These are phyloP conservation scores for Bubo blakistoni DNA, from an alignment of 2,113 vertebrate species.

Conservation along the genomic window DNA sequence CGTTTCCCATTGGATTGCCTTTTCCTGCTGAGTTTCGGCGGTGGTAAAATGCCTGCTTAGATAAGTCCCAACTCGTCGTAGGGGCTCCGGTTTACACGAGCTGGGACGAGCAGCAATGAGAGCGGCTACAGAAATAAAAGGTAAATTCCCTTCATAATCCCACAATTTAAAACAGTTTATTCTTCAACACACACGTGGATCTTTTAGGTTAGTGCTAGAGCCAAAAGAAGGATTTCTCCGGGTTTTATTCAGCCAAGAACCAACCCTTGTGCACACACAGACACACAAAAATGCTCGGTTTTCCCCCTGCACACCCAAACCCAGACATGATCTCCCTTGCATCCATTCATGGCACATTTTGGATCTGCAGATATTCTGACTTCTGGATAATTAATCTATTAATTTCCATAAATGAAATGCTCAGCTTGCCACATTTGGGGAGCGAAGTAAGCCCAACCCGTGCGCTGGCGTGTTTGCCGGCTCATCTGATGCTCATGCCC, in stretches of 20 bases:
- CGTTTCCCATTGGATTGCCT: fast-evolving
- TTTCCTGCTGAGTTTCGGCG: not conserved
- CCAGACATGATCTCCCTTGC: not conserved
- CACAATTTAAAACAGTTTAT: not conserved
- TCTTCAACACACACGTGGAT: not conserved
- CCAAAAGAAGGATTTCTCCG: not conserved
- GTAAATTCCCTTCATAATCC: slow-evolving; percentile 16
- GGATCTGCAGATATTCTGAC: not conserved
- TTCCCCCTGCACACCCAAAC: not conserved
- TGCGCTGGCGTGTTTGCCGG: not conserved
- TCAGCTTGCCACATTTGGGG: not conserved
- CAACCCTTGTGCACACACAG: not conserved
- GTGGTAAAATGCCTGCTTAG: not conserved
- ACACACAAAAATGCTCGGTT: not conserved
- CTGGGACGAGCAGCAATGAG: not conserved
- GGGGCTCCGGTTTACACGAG: not conserved
- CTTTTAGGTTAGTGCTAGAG: not conserved
- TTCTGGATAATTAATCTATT: not conserved
- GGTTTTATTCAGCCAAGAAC: not conserved
- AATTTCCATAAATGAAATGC: not conserved
- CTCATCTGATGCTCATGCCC: not conserved
- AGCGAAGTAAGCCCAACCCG: not conserved
- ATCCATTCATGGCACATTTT: fast-evolving
- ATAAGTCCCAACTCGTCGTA: not conserved
- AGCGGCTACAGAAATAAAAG: not conserved